Conservation (phyloP, 2,888 invertebrate species). For the Allophyes oxyacanthae region DNA sequence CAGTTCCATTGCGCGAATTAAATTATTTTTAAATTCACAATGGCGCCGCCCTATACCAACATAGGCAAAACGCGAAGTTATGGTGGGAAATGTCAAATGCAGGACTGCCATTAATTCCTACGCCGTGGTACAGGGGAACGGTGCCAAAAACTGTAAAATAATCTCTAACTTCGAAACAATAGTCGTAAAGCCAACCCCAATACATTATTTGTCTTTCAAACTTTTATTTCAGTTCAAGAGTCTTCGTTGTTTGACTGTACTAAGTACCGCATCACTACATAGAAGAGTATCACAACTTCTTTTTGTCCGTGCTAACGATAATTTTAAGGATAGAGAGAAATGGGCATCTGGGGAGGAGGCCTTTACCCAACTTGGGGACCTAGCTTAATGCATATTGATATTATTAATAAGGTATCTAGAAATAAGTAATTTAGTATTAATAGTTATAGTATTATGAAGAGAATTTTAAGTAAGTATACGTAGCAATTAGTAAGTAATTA, state of each 20-base stretch:
- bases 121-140: constrained; percentile 38
- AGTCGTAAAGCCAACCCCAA: constrained; percentile 56
- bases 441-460: no score
- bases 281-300: constrained; percentile 20
- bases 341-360: no score
- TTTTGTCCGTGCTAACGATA: constrained; percentile 37
- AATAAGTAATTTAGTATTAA: no score
- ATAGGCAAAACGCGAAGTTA: constrained; percentile 55
- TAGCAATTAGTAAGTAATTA: no score
- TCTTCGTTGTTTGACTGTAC: constrained; percentile 30
- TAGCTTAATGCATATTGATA: no score
- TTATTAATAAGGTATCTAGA: no score
- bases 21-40: constrained; percentile 40
- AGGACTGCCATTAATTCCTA: constrained; percentile 65
- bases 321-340: no score
- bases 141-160: constrained; percentile 72
- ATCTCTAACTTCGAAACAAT: constrained; percentile 62
- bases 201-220: constrained; percentile 56
- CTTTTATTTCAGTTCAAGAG: constrained; percentile 41
- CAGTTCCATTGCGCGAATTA: constrained; percentile 21
- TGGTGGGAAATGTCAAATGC: constrained; percentile 68
- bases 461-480: no score
- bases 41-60: constrained; percentile 32
- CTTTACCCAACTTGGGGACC: no score
- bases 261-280: constrained; percentile 49